Conservation (phyloP, 2,113 vertebrate species). For the Lophotis ruficrista region DNA sequence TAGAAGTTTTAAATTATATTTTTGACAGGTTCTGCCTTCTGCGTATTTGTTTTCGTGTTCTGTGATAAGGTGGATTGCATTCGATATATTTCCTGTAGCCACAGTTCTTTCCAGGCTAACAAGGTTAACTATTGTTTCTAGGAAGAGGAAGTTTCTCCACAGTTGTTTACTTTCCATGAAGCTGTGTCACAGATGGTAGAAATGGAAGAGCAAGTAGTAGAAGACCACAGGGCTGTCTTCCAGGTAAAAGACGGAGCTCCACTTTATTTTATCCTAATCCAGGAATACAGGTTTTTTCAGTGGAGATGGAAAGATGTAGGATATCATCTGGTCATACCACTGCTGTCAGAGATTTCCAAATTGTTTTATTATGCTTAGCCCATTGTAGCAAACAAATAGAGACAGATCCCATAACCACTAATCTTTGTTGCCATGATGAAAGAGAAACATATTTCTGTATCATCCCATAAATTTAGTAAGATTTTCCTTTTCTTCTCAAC, state of each 20-base stretch:
- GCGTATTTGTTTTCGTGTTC: background rate
- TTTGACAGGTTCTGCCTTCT: background rate
- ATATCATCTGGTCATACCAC: background rate
- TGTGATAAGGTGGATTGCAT: background rate
- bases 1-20: background rate
- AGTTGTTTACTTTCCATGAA: slow-evolving; percentile 97
- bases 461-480: background rate
- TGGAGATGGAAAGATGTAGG: background rate
- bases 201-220: slow-evolving; percentile 98
- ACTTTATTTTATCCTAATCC: background rate
- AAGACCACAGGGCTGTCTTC: slow-evolving; percentile 95
- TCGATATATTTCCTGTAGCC: background rate
- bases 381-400: background rate
- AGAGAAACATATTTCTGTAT: background rate
- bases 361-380: background rate
- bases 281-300: background rate
- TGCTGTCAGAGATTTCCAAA: background rate
- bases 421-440: background rate
- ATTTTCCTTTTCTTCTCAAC: background rate
- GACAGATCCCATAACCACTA: background rate
- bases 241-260: slow-evolving; percentile 79
- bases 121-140: slow-evolving; percentile 54
- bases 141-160: slow-evolving; percentile 97
- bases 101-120: background rate
- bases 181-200: slow-evolving; percentile 98